Evolutionary conservation across 2,888 invertebrate genomes (phyloP), one percentile per base, ranked within the genome.

Genomic region (Zygaena filipendulae): DNA sequence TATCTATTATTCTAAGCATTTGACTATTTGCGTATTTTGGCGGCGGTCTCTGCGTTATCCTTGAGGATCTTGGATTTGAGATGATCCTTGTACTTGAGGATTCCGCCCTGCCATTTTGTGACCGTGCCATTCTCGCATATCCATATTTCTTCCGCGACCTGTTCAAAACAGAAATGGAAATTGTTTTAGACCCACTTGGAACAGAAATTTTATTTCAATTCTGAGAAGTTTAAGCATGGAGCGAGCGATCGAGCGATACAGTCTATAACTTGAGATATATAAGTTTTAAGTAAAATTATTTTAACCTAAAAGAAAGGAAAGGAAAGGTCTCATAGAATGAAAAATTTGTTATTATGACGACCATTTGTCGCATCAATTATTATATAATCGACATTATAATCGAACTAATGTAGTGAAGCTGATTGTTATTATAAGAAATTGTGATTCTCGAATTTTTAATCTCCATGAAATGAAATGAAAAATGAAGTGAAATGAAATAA

Each of bases 61-160:
- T 91, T 91, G 24, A 89, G 64, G 49, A 97, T 91, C 69, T 92
- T 92, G 33, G 86, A 86, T 59, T 95, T 93, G 42, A 99, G 84
- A 60, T 93, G 91, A 56, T 96, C 92, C 79, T 99, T 99, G 83
- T 98, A 99, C 36, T 90, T 87, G 52, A 94, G 86, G 79, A 99
- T 99, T 55, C 91, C 93, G 9, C 97, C 97, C 44, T 93, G 87
- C 97, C 98, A 99, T 71, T 97, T 97, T 13, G 96, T 97, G 29
- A 96, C 91, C 3, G 91, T 88, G 52, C 91, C 92, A 40, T 99
- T 92, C 67, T 98, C 97, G 68, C 99, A 99, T 23, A 99, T 91
- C 99, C 98, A 99, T 64, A 99, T 98, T 72, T 97, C 96, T 66
- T 99, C 91, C 6, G 98, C 98, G 16, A 99, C 98, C 97, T 97